phyloP scores from a whole-genome alignment of 2,888 invertebrate genomes.

The Ctena decussata region DNA sequence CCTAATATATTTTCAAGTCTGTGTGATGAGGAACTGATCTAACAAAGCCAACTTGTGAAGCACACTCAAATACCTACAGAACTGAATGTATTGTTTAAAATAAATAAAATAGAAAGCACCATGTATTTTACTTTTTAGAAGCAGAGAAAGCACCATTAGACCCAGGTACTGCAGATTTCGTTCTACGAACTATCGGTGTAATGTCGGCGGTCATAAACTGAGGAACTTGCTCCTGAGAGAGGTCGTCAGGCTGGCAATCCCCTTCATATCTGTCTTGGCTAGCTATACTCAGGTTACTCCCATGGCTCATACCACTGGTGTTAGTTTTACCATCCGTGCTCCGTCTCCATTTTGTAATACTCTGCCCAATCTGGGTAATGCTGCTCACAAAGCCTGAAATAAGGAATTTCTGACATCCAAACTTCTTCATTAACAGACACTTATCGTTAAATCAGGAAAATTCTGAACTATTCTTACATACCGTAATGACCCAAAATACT shows the following conservation, averaged over 20 bases:
- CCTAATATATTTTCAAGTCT: too few relatives aligned
- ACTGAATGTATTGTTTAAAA: too few relatives aligned
- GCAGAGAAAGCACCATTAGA: conserved; percentile 80
- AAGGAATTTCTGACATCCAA: not conserved
- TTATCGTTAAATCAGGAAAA: too few relatives aligned
- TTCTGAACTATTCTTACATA: too few relatives aligned
- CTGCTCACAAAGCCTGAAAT: conserved; percentile 82
- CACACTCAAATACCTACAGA: too few relatives aligned
- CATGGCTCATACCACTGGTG: conserved; percentile 66
- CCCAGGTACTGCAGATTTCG: conserved; percentile 73
- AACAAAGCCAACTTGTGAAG: too few relatives aligned
- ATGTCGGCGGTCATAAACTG: conserved; percentile 49
- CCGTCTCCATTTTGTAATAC: conserved; percentile 82
- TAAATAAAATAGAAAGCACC: too few relatives aligned
- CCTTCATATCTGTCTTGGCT: conserved; percentile 46
- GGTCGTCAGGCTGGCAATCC: not conserved
- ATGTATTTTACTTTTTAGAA: conserved; percentile 77
- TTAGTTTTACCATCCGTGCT: conserved; percentile 78
- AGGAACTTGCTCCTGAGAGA: conserved; percentile 20
- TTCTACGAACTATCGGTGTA: conserved; percentile 82
- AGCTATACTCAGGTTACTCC: conserved; percentile 62
- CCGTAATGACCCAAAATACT: too few relatives aligned
- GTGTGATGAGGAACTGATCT: too few relatives aligned
- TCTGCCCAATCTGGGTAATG: conserved; percentile 83
- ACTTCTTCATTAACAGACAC: too few relatives aligned